These are phyloP conservation scores for Tachyglossus aculeatus DNA, from an alignment of 2,797 vertebrate species.

Conservation along the genomic window DNA sequence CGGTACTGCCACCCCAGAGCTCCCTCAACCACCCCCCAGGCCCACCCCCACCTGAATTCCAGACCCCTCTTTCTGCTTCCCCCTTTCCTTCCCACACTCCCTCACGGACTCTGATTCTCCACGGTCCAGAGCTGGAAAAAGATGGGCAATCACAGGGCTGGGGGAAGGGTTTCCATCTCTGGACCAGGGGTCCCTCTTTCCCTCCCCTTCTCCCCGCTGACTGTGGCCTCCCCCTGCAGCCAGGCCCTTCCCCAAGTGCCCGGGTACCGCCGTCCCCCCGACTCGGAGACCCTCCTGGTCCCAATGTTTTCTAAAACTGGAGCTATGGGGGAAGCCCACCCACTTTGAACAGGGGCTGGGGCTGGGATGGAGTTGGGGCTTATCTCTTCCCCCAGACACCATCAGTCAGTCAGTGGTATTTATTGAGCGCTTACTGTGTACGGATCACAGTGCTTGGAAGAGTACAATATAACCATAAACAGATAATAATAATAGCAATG, in stretches of 20 bases:
- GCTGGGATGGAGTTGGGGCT: no score
- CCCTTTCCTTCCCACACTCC: background rate
- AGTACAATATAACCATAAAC: no score
- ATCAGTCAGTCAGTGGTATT: no score
- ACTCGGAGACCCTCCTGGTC: no score
- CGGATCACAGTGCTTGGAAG: no score
- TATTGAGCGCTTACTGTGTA: no score
- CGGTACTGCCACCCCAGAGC: conserved; percentile 21
- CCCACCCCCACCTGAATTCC: background rate
- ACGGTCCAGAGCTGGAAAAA: background rate
- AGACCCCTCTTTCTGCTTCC: background rate
- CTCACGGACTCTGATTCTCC: background rate
- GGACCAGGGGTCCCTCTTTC: background rate
- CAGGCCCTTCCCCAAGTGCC: background rate
- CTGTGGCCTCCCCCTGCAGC: background rate
- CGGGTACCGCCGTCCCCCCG: background rate
- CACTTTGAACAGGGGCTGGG: no score
- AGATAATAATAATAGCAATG: no score
- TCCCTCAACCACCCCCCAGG: background rate
- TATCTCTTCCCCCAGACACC: no score
- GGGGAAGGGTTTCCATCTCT: background rate
- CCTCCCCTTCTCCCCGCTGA: background rate
- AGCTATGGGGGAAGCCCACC: no score
- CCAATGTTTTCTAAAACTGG: background rate
- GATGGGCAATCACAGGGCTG: background rate